Evolutionary conservation across 2,797 vertebrate genomes (phyloP), one percentile per base, ranked within the genome.

Genomic region (Gambusia yucatana): DNA sequence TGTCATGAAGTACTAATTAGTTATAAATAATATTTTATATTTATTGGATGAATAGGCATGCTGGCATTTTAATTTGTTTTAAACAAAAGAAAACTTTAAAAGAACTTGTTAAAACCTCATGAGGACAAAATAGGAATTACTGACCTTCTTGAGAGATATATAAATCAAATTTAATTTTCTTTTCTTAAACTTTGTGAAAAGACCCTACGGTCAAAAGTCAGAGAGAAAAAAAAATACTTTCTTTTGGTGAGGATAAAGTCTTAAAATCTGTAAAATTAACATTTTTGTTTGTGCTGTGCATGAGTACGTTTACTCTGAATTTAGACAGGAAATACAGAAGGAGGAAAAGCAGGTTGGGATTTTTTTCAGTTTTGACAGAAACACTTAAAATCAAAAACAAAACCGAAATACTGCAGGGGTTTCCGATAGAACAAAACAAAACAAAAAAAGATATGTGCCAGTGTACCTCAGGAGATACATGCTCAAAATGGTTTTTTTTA

Each of bases 401-500:
- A 83, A 73, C 46, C 0, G 75, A 59, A 70, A 78, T 52, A 52
- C 39, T 61, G 78, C 6, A 47, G 69, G 44, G n/a, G 25, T 52
- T 74, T 77, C 30, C 67, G 36, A 44, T 14, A 52, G 10, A 69
- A 81, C 79, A 17, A 47, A 71, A 5, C 3, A 28, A 47, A 47
- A 47, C 16, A 20, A 47, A 7, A 48, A 63, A 36, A 14, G 73
- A 76, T 43, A 77, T 39, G 63, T 47, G 11, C 72, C 76, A 57
- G 39, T 16, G 72, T 61, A 73, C 77, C 76, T 73, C 69, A 82
- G 73, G 61, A 71, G 77, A 79, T 73, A 28, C 17, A 43, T 72
- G 79, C 75, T 61, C 3, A 88, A 82, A 84, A 77, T 75, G 77
- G 77, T 76, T 55, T 59, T 59, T 30, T 55, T 59, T 30, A 16